Evolutionary conservation across 2,797 vertebrate species (phyloP).

Genomic region (Cephalopachus bancanus): DNA sequence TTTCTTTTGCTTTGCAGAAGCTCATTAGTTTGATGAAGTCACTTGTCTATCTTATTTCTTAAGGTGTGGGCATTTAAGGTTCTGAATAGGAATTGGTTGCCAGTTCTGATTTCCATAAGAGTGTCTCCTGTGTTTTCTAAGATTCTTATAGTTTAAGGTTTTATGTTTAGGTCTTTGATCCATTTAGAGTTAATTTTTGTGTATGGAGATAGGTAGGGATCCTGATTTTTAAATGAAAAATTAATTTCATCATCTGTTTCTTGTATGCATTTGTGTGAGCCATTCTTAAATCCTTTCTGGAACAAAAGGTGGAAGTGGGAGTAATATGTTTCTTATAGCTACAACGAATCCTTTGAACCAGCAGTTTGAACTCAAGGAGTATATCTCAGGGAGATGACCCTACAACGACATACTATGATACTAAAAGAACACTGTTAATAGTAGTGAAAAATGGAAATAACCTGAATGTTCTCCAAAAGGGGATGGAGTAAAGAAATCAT

Average conservation of each 20-base stretch:
- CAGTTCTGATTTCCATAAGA: no score
- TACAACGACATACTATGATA: neutral
- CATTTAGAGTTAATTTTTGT: no score
- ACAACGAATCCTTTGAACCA: neutral
- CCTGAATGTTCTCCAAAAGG: neutral
- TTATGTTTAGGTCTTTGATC: no score
- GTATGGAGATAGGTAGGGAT: no score
- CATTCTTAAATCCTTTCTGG: neutral
- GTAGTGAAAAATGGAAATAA: neutral
- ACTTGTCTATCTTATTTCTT: no score
- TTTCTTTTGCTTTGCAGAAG: no score
- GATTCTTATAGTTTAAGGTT: no score
- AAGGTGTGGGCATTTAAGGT: no score
- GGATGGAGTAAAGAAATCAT: neutral
- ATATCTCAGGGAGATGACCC: neutral
- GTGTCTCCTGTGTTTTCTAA: no score
- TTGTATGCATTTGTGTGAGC: neutral
- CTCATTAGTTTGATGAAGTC: no score
- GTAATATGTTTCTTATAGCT: neutral
- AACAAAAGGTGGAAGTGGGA: neutral
- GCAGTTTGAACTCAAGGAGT: neutral
- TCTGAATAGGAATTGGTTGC: no score
- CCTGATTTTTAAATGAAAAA: neutral
- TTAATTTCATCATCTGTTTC: neutral
- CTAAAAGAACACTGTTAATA: neutral